Evolutionary conservation across 2,888 invertebrate species (phyloP).

Genomic region (Parapristionchus giblindavisi): DNA sequence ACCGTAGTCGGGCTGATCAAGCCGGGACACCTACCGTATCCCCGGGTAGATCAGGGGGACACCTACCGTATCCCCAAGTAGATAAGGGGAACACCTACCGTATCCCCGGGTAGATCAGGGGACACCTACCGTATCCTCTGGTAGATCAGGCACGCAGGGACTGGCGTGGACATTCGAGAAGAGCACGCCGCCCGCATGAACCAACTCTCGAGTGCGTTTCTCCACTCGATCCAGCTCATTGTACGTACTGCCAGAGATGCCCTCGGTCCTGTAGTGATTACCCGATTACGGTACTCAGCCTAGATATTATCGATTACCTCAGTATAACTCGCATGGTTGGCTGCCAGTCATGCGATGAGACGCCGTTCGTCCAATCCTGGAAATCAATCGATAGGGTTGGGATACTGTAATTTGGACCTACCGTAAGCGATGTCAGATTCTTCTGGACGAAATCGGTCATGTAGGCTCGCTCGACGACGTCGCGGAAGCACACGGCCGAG

Average conservation of each 20-base stretch:
- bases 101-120: background rate
- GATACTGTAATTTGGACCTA: slow-evolving; percentile 42
- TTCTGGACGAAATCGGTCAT: slow-evolving; percentile 60
- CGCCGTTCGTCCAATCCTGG: slow-evolving; percentile 45
- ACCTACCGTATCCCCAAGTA: no score
- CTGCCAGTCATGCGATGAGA: slow-evolving; percentile 53
- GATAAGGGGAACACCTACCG: background rate
- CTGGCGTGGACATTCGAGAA: slow-evolving; percentile 60
- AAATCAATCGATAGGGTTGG: background rate
- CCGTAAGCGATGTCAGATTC: slow-evolving; percentile 55
- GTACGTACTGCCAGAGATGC: slow-evolving; percentile 44
- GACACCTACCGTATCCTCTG: slow-evolving; percentile 36
- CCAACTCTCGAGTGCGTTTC: slow-evolving; percentile 39
- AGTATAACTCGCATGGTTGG: slow-evolving; percentile 59
- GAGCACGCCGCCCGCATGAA: slow-evolving; percentile 52
- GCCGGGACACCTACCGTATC: no score
- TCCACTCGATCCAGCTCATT: slow-evolving; percentile 36
- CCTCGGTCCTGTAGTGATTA: slow-evolving; percentile 51
- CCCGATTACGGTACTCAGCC: background rate
- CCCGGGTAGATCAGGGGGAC: no score
- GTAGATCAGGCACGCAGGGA: slow-evolving; percentile 48
- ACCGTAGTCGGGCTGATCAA: no score
- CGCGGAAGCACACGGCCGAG: slow-evolving; percentile 64
- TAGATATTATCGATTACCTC: slow-evolving; percentile 40
- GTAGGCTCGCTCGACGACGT: slow-evolving; percentile 57